Base-by-base conservation (phyloP, 2,797 vertebrate genomes). In the Gymnoscopelus microlampas region DNA sequence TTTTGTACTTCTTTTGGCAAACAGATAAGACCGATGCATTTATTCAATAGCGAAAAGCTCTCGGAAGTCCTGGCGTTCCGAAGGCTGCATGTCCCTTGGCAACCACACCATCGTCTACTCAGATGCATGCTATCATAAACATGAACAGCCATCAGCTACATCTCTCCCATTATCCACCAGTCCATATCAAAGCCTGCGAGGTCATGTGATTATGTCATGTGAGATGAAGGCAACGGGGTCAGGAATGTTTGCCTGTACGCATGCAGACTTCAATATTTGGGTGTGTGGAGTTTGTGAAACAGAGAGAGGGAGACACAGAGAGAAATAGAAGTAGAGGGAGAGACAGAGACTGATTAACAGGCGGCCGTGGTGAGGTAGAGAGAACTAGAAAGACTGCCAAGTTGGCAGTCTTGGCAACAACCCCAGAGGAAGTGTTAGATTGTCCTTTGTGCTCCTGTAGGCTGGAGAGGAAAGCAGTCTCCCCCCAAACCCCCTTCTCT, bases 401-500 rank as follows among this genome's bases (percentile, higher is more conserved):
- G 89, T 93, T 94, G 92, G 90, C 92, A 93, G 93, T 93, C 91
- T 89, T 93, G 92, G 93, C 91, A 90, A 74, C 78, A 74, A 86
- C 87, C 85, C 90, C 88, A 91, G 88, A 93, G 93, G 92, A 94
- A 94, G 91, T 90, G 91, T 92, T 92, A 91, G 91, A 93, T 92
- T 93, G 90, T 93, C 90, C 92, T 94, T 94, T 94, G 91, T 93
- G 87, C 93, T 92, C 85, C 88, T 87, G 88, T 89, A 90, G 82
- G 89, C 90, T 90, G 85, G 74, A 89, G 88, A 91, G 91, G 90
- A 92, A 92, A 91, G 81, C 83, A 35, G 57, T 24, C 74, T 70
- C 70, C 9, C 24, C 32, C 88, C 85, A 74, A 81, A 82, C 86
- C 78, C 60, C 80, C 77, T 81, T 77, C 70, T 68, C 60, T 44